Conservation (phyloP, 2,888 invertebrate species). For the Zygogramma bicolorata region DNA sequence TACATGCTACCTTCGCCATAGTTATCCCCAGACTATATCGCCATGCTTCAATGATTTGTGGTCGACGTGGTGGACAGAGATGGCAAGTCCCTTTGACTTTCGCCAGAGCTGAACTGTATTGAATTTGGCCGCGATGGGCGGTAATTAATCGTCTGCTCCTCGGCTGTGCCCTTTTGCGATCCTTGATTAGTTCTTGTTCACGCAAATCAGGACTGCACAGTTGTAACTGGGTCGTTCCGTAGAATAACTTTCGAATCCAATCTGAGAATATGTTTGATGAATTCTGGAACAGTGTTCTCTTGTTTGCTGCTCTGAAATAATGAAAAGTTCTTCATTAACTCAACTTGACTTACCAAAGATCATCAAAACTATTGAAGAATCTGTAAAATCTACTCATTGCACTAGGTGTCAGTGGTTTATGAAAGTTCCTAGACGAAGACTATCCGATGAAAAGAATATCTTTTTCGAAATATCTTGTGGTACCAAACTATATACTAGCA, state of each 20-base stretch:
- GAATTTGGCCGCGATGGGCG: slow-evolving; percentile 25
- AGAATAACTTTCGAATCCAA: not conserved
- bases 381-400: no score
- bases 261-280: not conserved
- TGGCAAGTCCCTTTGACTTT: slow-evolving; percentile 29
- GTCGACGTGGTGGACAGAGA: slow-evolving; percentile 18
- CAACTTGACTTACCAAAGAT: no score
- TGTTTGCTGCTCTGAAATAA: no score
- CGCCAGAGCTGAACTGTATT: slow-evolving; percentile 23
- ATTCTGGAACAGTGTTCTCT: not conserved
- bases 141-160: slow-evolving; percentile 34
- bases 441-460: no score
- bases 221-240: slow-evolving; percentile 7
- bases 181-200: slow-evolving; percentile 38
- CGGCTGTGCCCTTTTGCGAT: slow-evolving; percentile 26
- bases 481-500: no score
- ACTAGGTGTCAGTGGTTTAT: no score
- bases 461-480: no score
- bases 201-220: slow-evolving; percentile 29
- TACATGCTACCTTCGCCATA: not conserved
- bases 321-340: no score
- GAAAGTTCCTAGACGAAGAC: no score
- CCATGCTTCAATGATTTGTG: slow-evolving; percentile 36
- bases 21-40: not conserved
- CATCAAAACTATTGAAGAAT: no score